Evolutionary conservation across 2,797 vertebrate genomes (phyloP), one percentile per base, ranked within the genome.

Genomic region (Meriones psammophilus): DNA sequence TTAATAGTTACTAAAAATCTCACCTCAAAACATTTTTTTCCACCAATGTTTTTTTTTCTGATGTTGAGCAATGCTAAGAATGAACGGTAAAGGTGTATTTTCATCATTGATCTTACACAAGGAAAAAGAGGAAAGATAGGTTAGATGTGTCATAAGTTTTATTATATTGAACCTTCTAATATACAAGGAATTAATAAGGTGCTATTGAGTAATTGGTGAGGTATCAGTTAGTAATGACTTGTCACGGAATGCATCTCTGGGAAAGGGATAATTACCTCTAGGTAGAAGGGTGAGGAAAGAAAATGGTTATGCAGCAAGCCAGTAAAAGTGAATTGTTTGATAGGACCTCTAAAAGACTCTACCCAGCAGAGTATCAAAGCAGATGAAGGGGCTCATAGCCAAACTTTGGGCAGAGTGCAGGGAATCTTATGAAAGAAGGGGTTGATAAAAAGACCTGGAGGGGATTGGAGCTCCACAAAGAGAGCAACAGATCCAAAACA

Each of bases 1-100:
- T 94, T 68, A 83, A 22, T 26, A 86, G 64, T 26, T 64, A 18
- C 4, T 92, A 39, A 20, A n/a, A 36, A 5, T 92, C 39, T 13
- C 77, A 91, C 22, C 7, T 89, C 10, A 94, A 93, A 92, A 83
- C 88, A 69, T 58, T 28, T 87, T 92, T 46, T 50, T 89, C 50
- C 24, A n/a, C 13, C 71, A 76, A 1, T 77, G 74, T 17, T 71
- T 94, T 9, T 94, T 9, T 89, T 91, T 91, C 36, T 30, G 26
- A 46, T 83, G 26, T 30, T 83, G 60, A 83, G 3, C 24, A 56
- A 20, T 69, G 7, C 15, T 83, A 46, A 92, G 62, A 94, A 77
- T 80, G 79, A 89, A 89, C 7, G 42, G 7, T 30, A 64, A 71
- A 26, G 22, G 5, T 71, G 2, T 69, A 74, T 14, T 20, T 94